phyloP scores from a whole-genome alignment of 2,797 vertebrate genomes.

The Glyptemys insculpta region DNA sequence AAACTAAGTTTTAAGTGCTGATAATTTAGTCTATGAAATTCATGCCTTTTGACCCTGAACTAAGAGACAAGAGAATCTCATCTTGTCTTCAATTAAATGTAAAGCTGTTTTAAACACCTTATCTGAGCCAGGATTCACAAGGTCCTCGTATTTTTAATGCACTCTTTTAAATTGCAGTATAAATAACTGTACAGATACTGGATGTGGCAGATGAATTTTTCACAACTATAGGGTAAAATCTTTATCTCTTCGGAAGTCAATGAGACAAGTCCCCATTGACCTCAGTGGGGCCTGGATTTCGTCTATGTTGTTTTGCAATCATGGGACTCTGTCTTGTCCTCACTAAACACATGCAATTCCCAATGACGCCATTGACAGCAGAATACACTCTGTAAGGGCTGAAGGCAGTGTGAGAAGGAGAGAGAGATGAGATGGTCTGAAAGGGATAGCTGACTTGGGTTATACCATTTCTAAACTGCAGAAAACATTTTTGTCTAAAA shows the following conservation, averaged over 20 bases:
- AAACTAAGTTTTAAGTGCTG: conserved; percentile 77
- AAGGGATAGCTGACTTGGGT: not conserved
- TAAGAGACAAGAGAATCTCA: conserved; percentile 59
- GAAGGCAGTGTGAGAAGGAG: not conserved
- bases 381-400: not conserved
- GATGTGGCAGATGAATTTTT: conserved; percentile 45
- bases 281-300: conserved; percentile 47
- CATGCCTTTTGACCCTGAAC: conserved; percentile 79
- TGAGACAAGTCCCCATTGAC: conserved; percentile 59
- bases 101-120: conserved; percentile 61
- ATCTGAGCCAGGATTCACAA: not conserved
- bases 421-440: not conserved
- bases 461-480: conserved; percentile 16
- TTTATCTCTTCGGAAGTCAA: conserved; percentile 14
- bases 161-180: not conserved
- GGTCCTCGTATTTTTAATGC: conserved; percentile 20
- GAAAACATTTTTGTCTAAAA: not conserved
- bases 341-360: conserved; percentile 18
- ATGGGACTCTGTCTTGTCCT: conserved; percentile 38
- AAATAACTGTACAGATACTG: conserved; percentile 54
- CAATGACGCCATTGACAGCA: conserved; percentile 14
- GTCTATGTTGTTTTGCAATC: conserved; percentile 53
- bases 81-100: conserved; percentile 73
- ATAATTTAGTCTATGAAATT: conserved; percentile 78
- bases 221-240: conserved; percentile 25